phyloP scores from a whole-genome alignment of 2,113 vertebrate species.

The Eleginops maclovinus region DNA sequence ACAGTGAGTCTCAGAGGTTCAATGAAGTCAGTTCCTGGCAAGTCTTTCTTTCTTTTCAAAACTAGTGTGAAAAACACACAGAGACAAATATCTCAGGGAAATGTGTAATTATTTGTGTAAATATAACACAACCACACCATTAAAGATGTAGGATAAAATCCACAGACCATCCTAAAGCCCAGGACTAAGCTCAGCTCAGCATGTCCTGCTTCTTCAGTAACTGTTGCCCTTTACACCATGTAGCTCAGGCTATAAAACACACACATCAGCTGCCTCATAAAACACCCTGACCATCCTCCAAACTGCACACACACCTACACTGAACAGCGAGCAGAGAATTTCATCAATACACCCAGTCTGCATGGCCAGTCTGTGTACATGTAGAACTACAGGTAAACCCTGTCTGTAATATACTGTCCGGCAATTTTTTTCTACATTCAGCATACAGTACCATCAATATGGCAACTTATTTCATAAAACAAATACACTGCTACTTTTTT shows the following conservation, averaged over 20 bases:
- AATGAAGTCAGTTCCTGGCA: constrained; percentile 29
- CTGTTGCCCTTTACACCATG: constrained; percentile 14
- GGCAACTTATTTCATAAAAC: no score
- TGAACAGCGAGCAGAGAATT: no score
- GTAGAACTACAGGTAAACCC: background rate
- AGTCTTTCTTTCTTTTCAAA: background rate
- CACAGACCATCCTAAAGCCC: background rate
- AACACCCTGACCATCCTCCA: constrained; percentile 29
- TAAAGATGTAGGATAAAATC: background rate
- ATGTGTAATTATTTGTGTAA: background rate
- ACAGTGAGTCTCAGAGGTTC: constrained; percentile 31
- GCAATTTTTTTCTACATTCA: no score
- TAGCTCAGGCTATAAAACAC: constrained; percentile 45
- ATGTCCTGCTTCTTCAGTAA: constrained; percentile 12
- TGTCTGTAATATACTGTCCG: background rate
- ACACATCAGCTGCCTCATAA: constrained; percentile 40
- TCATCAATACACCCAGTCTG: no score
- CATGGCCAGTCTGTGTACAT: background rate
- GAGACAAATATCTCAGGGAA: background rate
- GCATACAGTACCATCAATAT: no score
- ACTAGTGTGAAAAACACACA: background rate
- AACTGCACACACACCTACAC: background rate
- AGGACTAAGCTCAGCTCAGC: constrained; percentile 9
- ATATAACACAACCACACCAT: background rate
- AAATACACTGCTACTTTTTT: no score